Conservation (phyloP, 2,797 vertebrate genomes). For the Loriculus beryllinus region DNA sequence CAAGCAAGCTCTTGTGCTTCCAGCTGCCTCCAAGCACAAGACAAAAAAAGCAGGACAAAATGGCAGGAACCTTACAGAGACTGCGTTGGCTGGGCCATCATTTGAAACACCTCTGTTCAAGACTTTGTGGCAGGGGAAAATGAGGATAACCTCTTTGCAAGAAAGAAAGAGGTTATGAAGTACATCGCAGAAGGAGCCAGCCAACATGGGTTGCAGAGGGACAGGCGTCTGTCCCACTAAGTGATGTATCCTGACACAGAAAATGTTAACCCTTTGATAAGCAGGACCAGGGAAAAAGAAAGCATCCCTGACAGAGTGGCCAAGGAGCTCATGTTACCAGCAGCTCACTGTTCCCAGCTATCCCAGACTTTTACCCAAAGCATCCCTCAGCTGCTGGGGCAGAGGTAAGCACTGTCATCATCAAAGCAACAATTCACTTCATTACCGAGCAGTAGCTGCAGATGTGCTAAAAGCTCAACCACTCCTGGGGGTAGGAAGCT, state of each 20-base stretch:
- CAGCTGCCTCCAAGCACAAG: background rate
- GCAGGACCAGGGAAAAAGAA: background rate
- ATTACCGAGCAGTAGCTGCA: background rate
- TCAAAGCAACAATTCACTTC: background rate
- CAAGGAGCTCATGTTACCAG: background rate
- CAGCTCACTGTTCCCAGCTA: background rate
- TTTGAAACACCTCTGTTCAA: background rate
- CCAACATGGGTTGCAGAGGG: background rate
- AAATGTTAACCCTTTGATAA: slow-evolving; percentile 14
- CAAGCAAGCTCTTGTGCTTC: background rate
- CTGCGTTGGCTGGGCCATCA: background rate
- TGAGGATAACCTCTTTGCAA: slow-evolving; percentile 43
- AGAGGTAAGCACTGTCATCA: background rate
- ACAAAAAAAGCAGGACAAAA: background rate
- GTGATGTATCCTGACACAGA: background rate
- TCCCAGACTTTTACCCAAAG: background rate
- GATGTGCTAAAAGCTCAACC: background rate
- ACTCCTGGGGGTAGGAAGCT: background rate
- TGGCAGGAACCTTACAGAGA: background rate
- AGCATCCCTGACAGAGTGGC: background rate
- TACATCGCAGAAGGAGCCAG: background rate
- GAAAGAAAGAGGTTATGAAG: slow-evolving; percentile 35
- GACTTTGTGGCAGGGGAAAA: background rate
- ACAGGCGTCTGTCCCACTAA: background rate
- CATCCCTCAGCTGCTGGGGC: background rate